These are phyloP conservation scores for Podarcis raffonei DNA, from an alignment of 2,113 vertebrate species.

Conservation along the genomic window DNA sequence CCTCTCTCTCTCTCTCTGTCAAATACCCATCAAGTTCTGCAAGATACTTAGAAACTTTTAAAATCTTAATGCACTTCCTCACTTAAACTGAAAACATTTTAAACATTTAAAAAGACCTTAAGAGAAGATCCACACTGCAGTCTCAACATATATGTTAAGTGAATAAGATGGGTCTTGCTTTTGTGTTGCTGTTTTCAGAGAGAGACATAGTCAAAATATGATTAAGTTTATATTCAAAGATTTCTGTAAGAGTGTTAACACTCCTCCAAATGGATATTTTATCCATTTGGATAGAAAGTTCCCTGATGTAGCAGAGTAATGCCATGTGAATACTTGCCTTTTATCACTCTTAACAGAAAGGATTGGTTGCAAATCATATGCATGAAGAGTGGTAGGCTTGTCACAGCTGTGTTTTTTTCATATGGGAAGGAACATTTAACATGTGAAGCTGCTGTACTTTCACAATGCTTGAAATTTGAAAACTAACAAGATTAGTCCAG, in stretches of 20 bases:
- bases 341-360: background rate
- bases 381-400: background rate
- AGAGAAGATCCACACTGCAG: background rate
- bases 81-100: conserved; percentile 9
- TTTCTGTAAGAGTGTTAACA: background rate
- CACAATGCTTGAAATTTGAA: background rate
- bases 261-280: background rate
- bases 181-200: accelerated
- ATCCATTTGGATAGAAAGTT: background rate
- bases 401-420: background rate
- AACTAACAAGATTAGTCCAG: background rate
- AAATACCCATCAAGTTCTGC: conserved; percentile 21
- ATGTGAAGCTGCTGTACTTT: background rate
- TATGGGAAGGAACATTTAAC: background rate
- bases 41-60: conserved; percentile 51
- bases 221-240: background rate
- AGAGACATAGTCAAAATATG: background rate
- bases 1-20: background rate
- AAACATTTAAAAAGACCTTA: conserved; percentile 27
- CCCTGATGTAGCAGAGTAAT: background rate
- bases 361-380: background rate
- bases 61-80: conserved; percentile 33
- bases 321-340: background rate
- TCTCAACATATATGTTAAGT: background rate
- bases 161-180: accelerated